Percentiles rank a stretch among this genome's conserved stretches.
These are phyloP conservation scores for Mormoops blainvillei DNA, from an alignment of 2,113 vertebrate species.

Conservation along the genomic window DNA sequence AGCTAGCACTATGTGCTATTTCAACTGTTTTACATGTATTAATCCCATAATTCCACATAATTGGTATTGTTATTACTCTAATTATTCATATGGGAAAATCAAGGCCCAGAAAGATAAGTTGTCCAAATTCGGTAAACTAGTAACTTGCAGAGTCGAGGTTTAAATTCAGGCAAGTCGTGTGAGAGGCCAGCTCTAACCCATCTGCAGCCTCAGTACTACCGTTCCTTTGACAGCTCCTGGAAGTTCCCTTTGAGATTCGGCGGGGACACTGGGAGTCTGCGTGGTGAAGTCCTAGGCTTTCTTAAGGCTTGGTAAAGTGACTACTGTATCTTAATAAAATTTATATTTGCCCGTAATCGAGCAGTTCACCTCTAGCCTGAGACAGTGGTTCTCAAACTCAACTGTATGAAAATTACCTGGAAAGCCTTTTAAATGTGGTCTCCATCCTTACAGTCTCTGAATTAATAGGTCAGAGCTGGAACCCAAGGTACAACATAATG, in stretches of 20 bases:
- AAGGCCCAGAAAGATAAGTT: background rate
- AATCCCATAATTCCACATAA: background rate
- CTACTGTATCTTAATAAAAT: background rate
- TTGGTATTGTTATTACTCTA: background rate
- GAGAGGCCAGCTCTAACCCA: background rate
- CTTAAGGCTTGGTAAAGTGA: background rate
- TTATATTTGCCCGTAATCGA: background rate
- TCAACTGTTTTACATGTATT: background rate
- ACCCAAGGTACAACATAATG: background rate
- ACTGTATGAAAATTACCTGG: background rate
- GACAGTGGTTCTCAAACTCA: background rate
- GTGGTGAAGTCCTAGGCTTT: background rate
- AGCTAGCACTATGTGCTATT: background rate
- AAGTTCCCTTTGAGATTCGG: background rate
- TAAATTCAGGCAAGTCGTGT: background rate
- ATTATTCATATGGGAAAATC: background rate
- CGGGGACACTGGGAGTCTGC: background rate
- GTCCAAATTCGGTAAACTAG: background rate
- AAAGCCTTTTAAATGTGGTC: background rate
- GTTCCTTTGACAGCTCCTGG: background rate
- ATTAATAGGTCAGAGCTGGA: background rate
- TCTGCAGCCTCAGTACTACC: accelerated
- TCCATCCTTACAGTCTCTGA: background rate
- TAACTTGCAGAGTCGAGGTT: background rate
- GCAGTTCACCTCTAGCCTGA: background rate